Evolutionary conservation across 1,140 invertebrate genomes (phyloP), one percentile per base, ranked within the genome.

Genomic region (Homarus americanus): DNA sequence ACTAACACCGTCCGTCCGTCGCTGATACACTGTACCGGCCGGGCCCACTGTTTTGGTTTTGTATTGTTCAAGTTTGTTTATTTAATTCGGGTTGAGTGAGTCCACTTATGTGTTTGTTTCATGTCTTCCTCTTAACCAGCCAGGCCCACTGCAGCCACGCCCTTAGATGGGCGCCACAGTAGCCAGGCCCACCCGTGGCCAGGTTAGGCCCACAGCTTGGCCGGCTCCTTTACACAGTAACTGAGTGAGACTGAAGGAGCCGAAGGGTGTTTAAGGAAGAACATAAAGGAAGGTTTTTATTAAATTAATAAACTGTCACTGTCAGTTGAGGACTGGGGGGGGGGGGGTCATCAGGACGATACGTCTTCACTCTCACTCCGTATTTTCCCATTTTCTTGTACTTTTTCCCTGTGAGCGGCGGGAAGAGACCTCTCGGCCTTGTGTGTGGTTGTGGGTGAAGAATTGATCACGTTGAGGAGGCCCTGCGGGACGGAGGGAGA

Each of bases 301-400:
- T 20, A 41, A 49, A 44, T 40, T 9, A 49, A n/a, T 15, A 49
- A 24, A n/a, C 40, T 79, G 76, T 44, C 24, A 20, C 0, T 79
- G 40, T 36, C 76, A 79, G 17, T 0, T 10, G 9, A 0, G 24
- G 15, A 79, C 17, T n/a, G n/a, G 75, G 41, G 3, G 41, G 10
- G 28, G 7, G 24, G 40, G 10, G 0, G 2, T 28, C 44, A 79
- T 79, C 76, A 79, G 17, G 76, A 79, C 32, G 76, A 79, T n/a
- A 24, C 32, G 3, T 79, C 76, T 7, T 78, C 76, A 41, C 76
- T n/a, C 0, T 79, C 76, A 49, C 32, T 79, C 1, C 24, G n/a
- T 49, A 79, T 44, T 32, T 79, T 79, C 20, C 41, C 76, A 28
- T 44, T 79, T 32, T 79, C 76, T 32, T 49, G 40, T n/a, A 79